Evolutionary conservation across 1,140 invertebrate species (phyloP).

Genomic region (Forficula auricularia): DNA sequence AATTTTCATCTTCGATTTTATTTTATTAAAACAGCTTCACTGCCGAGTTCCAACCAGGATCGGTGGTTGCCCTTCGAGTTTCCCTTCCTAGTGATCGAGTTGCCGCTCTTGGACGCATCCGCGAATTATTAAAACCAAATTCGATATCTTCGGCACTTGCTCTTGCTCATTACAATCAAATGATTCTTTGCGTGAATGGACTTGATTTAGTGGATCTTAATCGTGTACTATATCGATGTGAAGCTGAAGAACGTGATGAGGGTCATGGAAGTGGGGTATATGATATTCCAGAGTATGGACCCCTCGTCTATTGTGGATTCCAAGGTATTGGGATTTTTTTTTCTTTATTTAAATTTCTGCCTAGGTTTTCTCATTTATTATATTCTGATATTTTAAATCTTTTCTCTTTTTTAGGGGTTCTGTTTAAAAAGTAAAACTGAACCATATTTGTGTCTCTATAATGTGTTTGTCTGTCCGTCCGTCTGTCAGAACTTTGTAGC

Average conservation of each 20-base stretch:
- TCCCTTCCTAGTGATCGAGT: constrained; percentile 37
- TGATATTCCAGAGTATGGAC: constrained; percentile 68
- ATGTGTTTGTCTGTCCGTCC: no score
- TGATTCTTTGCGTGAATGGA: constrained; percentile 10
- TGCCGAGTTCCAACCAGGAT: constrained; percentile 66
- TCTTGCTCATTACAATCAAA: not conserved
- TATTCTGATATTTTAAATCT: no score
- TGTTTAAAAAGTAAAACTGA: no score
- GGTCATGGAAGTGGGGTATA: constrained; percentile 61
- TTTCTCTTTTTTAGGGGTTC: no score
- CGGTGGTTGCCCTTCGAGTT: constrained; percentile 58
- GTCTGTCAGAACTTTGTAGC: no score
- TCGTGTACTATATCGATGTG: constrained; percentile 68
- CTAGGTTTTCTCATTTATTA: no score
- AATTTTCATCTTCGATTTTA: no score
- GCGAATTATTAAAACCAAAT: constrained; percentile 23
- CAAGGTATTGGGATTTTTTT: no score
- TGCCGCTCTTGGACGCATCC: constrained; percentile 34
- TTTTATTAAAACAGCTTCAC: no score
- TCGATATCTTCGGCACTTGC: not conserved
- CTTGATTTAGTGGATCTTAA: constrained; percentile 48
- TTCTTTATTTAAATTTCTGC: no score
- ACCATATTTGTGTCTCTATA: no score
- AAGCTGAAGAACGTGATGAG: constrained; percentile 76
- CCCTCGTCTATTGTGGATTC: constrained; percentile 78